Percentiles rank a stretch among this genome's conserved stretches.
phyloP scores from a whole-genome alignment of 2,888 invertebrate species.

The Dynastes grantii region DNA sequence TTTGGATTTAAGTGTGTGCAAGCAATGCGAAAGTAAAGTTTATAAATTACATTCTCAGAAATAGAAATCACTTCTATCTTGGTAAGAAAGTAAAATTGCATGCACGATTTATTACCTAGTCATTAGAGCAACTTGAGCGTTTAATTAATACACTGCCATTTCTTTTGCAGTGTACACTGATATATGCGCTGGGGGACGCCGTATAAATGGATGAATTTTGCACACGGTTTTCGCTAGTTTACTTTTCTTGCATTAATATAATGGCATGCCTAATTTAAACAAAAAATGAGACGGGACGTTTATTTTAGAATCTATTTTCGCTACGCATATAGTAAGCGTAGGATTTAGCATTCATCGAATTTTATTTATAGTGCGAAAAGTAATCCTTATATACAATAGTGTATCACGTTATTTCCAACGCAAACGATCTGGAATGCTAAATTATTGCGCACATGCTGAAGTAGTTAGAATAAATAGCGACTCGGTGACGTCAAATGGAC shows the following conservation, averaged over 20 bases:
- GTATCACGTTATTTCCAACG: background rate
- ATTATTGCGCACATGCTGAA: background rate
- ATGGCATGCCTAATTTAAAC: constrained; percentile 8
- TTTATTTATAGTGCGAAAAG: constrained; percentile 21
- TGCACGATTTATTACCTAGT: background rate
- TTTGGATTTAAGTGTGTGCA: too few species aligned
- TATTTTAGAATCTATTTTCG: constrained; percentile 25
- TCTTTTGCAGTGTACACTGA: background rate
- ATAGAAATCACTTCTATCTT: background rate
- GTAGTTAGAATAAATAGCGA: background rate
- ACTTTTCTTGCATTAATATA: constrained; percentile 15
- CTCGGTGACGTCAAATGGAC: background rate
- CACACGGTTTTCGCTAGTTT: constrained; percentile 10
- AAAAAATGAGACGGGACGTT: background rate
- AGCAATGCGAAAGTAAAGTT: too few species aligned
- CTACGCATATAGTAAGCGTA: background rate
- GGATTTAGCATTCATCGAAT: constrained; percentile 13
- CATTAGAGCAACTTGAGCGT: background rate
- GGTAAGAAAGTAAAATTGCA: too few species aligned
- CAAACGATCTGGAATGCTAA: background rate
- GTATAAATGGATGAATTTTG: constrained; percentile 27
- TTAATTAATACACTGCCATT: background rate
- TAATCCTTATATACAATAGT: background rate
- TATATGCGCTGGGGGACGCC: background rate
- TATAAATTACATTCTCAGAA: too few species aligned